Base-by-base conservation (phyloP, 1,140 invertebrate genomes). In the Musca vetustissima region DNA sequence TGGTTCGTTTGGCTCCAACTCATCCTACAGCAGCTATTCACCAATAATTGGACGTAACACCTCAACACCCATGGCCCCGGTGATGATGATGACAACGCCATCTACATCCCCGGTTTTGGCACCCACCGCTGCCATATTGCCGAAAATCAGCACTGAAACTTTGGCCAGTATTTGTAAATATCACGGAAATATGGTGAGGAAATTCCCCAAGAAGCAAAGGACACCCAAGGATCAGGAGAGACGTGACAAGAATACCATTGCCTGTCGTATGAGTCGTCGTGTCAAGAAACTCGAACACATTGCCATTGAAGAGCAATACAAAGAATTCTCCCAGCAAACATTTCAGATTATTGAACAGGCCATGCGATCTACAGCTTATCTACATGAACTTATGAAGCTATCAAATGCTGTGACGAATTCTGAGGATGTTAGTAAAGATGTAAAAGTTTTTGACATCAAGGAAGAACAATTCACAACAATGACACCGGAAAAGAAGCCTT, bases 161-260 rank as follows among this genome's bases (percentile, higher is more conserved):
- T 55, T 80, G 22, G 69, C 70, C 17, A 70, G 55, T 47, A 70
- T 81, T 49, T 80, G 76, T 49, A 78, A 81, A 21, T 81, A 78
- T 43, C 76, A 81, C 22, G 73, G 71, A 1, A 81, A 80, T 19
- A 81, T 80, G 78, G 79, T 78, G 17, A 25, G 79, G 1, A 77
- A 77, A 17, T 80, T 80, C 22, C 79, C 79, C 2, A 76, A 76
- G 24, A 80, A 78, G 22, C 71, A 80, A 53, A 76, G 79, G 4
- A 69, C 77, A n/a, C 72, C 75, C n/a, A 78, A 81, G 69, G 79
- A 81, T 52, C 79, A 80, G 70, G 75, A 79, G 47, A 69, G 78
- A 8, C 76, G 79, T 8, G 71, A 80, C 61, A 77, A 78, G 47
- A 81, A 81, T 69, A 81, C 79, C 9, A 74, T 81, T 24, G 79